Base-by-base conservation (phyloP, 1,140 invertebrate genomes). In the Pachyrhynchus sulphureomaculatus region DNA sequence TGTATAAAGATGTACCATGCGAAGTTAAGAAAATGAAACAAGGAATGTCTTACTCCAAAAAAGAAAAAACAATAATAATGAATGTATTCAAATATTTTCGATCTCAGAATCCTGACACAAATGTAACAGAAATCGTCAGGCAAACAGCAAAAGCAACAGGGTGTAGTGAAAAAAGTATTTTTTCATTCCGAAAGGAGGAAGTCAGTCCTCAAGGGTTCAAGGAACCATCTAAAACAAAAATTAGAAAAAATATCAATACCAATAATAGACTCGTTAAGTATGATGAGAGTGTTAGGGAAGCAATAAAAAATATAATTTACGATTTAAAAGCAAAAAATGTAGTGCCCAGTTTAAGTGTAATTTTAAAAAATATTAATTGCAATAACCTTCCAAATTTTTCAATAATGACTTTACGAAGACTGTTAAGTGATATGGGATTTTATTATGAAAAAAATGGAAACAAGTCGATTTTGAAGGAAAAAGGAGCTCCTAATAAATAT, bases 51-150 rank as follows among this genome's bases (percentile, higher is more conserved):
- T 74, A 74, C 62, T 66, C 71, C 8, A 64, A 64, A 15, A 73
- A 73, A 67, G 72, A 73, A 51, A 74, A 74, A 62, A 73, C 68
- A 20, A 74, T 74, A 33, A 74, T 74, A 51, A 60, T 74, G 33
- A 74, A 74, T 33, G 72, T 74, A 3, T 74, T 74, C 37, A 74
- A 74, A 67, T 74, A 74, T 55, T 74, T 74, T 24, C 60, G 66
- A 8, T 51, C 21, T 12, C 32, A 69, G n/a, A 67, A 65, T 64
- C 67, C 71, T 2, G 71, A 73, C 23, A 67, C 69, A 58, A 69
- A 68, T 33, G 67, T 74, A 13, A 74, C 72, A 6, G 72, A 74
- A 44, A 62, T 73, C 34, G 72, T 73, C 1, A 36, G 71, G 15
- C 45, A 65, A 23, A 74, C 72, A 12, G 44, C 72, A 15, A 73